Conservation (phyloP, 2,888 invertebrate genomes). For the Sycophila texana region DNA sequence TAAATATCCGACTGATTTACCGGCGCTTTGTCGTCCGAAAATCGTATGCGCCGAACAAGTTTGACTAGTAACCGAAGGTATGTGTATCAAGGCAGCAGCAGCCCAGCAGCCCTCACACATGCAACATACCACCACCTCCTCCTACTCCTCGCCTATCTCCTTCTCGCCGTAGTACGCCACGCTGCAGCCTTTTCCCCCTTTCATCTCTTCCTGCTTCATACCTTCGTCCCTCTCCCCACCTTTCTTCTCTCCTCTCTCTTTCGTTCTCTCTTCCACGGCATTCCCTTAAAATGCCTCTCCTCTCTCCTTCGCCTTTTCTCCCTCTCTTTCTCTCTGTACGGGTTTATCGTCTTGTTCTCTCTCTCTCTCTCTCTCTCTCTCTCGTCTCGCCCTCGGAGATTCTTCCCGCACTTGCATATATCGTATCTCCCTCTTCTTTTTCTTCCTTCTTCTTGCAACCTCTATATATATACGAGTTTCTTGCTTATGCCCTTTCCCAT, state of each 20-base stretch:
- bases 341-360: conserved; percentile 1
- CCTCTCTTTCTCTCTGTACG: conserved; percentile 8
- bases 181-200: conserved; percentile 12
- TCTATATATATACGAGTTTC: conserved; percentile 5
- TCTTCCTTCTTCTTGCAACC: conserved; percentile 8
- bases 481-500: conserved; percentile 4
- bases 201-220: conserved; percentile 41
- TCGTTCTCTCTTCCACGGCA: conserved; percentile 36
- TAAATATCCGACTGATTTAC: background rate
- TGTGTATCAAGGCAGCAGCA: conserved; percentile 12
- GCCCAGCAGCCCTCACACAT: conserved; percentile 7
- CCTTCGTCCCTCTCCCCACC: conserved; percentile 1
- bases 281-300: conserved; percentile 50
- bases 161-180: background rate
- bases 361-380: conserved; percentile 7
- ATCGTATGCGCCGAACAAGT: conserved; percentile 38
- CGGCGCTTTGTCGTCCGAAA: conserved; percentile 12
- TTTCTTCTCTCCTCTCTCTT: conserved; percentile 15
- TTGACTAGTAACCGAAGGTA: conserved; percentile 25
- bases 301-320: conserved; percentile 9
- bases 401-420: conserved; percentile 41
- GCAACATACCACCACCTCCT: background rate
- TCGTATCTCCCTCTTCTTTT: conserved; percentile 8
- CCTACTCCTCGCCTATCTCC: conserved; percentile 3
- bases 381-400: conserved; percentile 39